phyloP scores from a whole-genome alignment of 2,113 vertebrate genomes.

The Leucopsar rothschildi region DNA sequence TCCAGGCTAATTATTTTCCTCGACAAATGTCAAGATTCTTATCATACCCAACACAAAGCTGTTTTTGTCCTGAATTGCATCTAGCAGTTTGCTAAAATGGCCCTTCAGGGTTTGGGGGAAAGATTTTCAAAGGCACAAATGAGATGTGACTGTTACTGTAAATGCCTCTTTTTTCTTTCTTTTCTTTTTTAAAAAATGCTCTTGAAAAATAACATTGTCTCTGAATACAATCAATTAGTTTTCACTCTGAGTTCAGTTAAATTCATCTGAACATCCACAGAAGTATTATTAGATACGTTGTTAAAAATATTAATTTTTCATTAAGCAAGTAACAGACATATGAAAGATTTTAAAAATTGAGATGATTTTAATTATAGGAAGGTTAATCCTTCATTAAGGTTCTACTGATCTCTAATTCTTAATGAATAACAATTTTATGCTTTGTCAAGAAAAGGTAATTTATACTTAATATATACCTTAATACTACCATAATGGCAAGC shows the following conservation, averaged over 20 bases:
- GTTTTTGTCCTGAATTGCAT: background rate
- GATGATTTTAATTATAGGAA: background rate
- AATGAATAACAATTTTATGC: background rate
- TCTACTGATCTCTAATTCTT: background rate
- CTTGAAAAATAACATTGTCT: background rate
- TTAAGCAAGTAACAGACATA: background rate
- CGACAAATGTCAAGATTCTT: background rate
- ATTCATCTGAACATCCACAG: background rate
- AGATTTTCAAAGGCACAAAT: background rate
- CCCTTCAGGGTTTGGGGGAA: background rate
- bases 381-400: background rate
- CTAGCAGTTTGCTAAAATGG: background rate
- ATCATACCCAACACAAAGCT: background rate
- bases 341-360: background rate
- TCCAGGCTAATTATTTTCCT: constrained; percentile 8
- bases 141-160: background rate
- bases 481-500: background rate
- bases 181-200: background rate
- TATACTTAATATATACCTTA: background rate
- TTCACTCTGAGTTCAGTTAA: background rate
- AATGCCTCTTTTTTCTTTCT: background rate
- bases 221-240: background rate
- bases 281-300: background rate
- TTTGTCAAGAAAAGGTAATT: background rate
- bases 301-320: constrained; percentile 23